phyloP scores from a whole-genome alignment of 2,113 vertebrate genomes.

The Protobothrops flavoviridis region DNA sequence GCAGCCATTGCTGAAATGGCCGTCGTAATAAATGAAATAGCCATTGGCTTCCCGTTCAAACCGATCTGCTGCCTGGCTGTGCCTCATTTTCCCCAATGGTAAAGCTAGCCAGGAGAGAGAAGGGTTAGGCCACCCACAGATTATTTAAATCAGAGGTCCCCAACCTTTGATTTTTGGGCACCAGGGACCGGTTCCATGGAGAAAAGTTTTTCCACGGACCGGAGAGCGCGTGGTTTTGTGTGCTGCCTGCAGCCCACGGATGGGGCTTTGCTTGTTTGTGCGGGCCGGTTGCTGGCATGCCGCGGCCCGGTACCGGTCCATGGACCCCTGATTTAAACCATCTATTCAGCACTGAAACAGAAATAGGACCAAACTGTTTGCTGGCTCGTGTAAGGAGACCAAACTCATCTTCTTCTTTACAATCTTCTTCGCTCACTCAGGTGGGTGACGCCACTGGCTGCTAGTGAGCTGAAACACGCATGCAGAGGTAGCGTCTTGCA shows the following conservation, averaged over 20 bases:
- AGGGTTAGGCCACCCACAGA: background rate
- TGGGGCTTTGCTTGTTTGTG: too few relatives aligned
- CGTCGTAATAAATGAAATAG: background rate
- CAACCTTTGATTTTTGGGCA: background rate
- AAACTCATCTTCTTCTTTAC: background rate
- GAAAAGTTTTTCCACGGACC: background rate
- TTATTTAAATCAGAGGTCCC: background rate
- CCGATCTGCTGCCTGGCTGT: background rate
- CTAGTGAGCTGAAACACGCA: background rate
- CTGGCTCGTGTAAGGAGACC: background rate
- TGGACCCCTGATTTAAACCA: background rate
- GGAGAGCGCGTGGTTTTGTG: too few relatives aligned
- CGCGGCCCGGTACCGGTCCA: too few relatives aligned
- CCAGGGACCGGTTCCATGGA: background rate
- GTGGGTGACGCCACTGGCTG: background rate
- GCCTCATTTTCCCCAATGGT: background rate
- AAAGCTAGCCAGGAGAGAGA: background rate
- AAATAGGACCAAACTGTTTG: background rate
- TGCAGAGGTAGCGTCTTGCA: background rate
- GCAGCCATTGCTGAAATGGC: background rate
- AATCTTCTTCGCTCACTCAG: background rate
- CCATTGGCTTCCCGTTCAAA: background rate
- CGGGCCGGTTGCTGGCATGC: too few relatives aligned
- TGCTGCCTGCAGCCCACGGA: too few relatives aligned
- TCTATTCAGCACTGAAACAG: background rate